Percentiles rank a stretch among this genome's conserved stretches.
phyloP scores from a whole-genome alignment of 2,888 invertebrate species.

The Nomada flava region DNA sequence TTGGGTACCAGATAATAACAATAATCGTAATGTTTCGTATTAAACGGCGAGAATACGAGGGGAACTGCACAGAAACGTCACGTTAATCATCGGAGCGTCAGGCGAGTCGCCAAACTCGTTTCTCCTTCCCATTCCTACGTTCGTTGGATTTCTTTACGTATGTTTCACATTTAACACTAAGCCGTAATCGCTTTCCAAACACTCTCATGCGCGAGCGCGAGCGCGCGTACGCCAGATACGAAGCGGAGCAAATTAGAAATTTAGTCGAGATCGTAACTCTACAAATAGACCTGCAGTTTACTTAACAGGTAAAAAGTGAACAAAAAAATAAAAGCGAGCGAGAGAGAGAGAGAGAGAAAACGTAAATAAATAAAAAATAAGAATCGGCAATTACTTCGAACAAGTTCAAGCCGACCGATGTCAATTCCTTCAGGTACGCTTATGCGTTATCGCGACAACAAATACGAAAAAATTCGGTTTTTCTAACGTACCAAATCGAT shows the following conservation, averaged over 20 bases:
- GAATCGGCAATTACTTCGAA: constrained; percentile 60
- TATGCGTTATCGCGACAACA: constrained; percentile 66
- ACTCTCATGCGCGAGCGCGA: constrained; percentile 43
- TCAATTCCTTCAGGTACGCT: constrained; percentile 72
- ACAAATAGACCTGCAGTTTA: constrained; percentile 45
- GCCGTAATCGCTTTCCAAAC: constrained; percentile 52
- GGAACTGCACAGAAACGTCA: constrained; percentile 24
- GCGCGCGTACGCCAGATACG: constrained; percentile 47
- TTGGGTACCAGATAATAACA: neutral
- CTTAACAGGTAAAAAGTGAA: constrained; percentile 34
- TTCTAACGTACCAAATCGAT: constrained; percentile 65
- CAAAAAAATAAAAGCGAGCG: constrained; percentile 1
- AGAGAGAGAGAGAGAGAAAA: neutral
- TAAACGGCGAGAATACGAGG: constrained; percentile 11
- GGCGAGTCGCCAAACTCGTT: constrained; percentile 59
- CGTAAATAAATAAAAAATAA: constrained; percentile 21
- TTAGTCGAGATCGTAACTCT: constrained; percentile 52
- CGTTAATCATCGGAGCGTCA: constrained; percentile 58
- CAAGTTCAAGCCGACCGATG: constrained; percentile 67
- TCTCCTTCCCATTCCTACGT: constrained; percentile 55
- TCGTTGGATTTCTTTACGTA: constrained; percentile 38
- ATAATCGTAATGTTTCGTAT: constrained; percentile 2
- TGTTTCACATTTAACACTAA: constrained; percentile 24
- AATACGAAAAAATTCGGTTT: constrained; percentile 61
- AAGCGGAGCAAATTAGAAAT: constrained; percentile 48